Base-by-base conservation (phyloP, 64 coral and sea anemone genomes). In the Montipora foliosa region DNA sequence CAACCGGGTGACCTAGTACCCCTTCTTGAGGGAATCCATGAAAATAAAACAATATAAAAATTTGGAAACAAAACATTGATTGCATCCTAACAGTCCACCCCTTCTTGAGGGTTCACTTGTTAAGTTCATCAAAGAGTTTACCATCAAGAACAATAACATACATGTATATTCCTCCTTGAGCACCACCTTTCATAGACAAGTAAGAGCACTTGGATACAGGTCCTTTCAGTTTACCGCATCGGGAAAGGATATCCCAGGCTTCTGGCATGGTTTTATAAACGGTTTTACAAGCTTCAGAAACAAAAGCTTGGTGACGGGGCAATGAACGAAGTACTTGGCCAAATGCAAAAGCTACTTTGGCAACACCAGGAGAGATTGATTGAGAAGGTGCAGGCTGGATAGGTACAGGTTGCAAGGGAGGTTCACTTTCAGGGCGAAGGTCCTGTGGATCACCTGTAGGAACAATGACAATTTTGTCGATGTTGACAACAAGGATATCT, bases 181-280 rank as follows among this genome's bases (percentile, higher is more conserved):
- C 47, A 51, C 78, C 90, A 57, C 90, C 80, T 13, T 92, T 60
- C 70, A 92, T 62, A 60, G 90, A 92, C 69, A 92, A 85, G 61
- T 85, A 92, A 59, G 90, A 67, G 49, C 90, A 92, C 90, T 92
- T 83, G 51, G 49, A 84, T 5, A 49, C 73, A 75, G 76, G 81
- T 92, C 71, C 90, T 24, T 92, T 86, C 44, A 92, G 69, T 49
- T 92, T 92, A 44, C 90, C 90, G 55, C 82, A 78, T 74, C 78
- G 8, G 82, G 45, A 83, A 82, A 84, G 19, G 82, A 75, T 57
- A 24, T 46, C 66, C 21, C 79, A 44, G 80, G 90, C 90, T 92
- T 92, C 67, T 49, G 90, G 80, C 67, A 92, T 82, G 67, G 73
- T 70, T 45, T 75, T 5, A 44, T 92, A 84, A 47, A 92, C 80